These are phyloP conservation scores for Chrysocyon brachyurus DNA, from an alignment of 2,797 vertebrate species.

Conservation along the genomic window DNA sequence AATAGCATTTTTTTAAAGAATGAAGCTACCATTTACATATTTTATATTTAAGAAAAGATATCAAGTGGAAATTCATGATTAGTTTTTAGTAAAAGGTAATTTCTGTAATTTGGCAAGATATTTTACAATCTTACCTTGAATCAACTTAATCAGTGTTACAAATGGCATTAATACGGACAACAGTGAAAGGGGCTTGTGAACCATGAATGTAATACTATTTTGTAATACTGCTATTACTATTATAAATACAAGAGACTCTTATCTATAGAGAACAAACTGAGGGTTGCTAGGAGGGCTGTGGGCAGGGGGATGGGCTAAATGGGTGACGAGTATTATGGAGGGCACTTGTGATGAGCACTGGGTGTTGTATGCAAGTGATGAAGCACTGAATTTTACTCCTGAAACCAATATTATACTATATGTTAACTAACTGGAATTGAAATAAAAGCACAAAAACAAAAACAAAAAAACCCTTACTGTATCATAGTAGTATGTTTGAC, in stretches of 20 bases:
- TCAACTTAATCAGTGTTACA: background rate
- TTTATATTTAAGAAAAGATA: slow-evolving; percentile 35
- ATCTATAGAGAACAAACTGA: background rate
- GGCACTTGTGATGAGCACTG: background rate
- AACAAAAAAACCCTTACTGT: background rate
- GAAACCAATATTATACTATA: background rate
- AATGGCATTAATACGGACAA: background rate
- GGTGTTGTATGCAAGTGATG: background rate
- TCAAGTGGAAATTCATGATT: background rate
- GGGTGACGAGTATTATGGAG: background rate
- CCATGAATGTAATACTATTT: background rate
- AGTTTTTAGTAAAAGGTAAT: background rate
- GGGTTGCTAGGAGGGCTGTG: background rate
- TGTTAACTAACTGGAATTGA: background rate
- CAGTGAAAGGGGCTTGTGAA: background rate
- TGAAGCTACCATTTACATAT: background rate
- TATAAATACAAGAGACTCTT: background rate
- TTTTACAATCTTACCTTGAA: background rate
- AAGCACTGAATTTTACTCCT: background rate
- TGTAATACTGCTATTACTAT: background rate
- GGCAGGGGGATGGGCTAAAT: background rate
- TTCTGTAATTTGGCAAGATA: background rate
- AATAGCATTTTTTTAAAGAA: background rate
- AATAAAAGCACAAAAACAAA: background rate
- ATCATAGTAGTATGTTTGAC: background rate